Percentiles rank a stretch among this genome's conserved stretches.
Conservation (phyloP, 1,140 invertebrate genomes). For the Platyscapa corneri region DNA sequence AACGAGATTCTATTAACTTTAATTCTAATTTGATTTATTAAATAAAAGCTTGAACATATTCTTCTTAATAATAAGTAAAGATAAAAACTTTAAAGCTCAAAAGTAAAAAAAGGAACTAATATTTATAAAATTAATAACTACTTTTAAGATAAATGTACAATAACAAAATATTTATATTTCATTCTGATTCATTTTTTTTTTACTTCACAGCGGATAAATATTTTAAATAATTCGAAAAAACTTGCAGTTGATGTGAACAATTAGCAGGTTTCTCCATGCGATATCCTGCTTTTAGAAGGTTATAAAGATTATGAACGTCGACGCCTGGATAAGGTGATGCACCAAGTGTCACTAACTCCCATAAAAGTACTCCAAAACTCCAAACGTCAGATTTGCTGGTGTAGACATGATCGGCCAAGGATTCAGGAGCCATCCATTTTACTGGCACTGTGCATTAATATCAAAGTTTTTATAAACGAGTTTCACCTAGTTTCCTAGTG, state of each 20-base stretch:
- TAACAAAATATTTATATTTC: too few species aligned
- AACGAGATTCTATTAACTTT: too few species aligned
- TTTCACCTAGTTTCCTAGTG: conserved; percentile 29
- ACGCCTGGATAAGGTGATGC: conserved; percentile 87
- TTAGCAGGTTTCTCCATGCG: conserved; percentile 88
- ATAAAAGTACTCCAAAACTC: conserved; percentile 91
- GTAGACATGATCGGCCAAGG: conserved; percentile 89
- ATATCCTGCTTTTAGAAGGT: conserved; percentile 84
- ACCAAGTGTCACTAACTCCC: conserved; percentile 92
- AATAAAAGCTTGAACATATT: too few species aligned
- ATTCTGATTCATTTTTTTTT: too few species aligned
- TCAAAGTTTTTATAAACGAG: neutral
- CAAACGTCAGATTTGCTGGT: conserved; percentile 93
- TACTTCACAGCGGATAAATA: too few species aligned
- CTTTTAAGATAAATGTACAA: too few species aligned
- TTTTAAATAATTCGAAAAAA: neutral
- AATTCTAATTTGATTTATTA: too few species aligned
- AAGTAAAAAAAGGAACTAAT: too few species aligned
- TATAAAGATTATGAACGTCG: conserved; percentile 85
- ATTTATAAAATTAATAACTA: too few species aligned
- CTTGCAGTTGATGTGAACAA: conserved; percentile 87
- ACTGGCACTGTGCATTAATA: conserved; percentile 79
- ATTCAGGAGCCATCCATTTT: conserved; percentile 92
- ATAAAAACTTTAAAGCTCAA: too few species aligned
- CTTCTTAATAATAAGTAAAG: too few species aligned